Evolutionary conservation across 2,797 vertebrate species (phyloP), one percentile per base, ranked within the genome.

Genomic region (Acridotheres tristis): DNA sequence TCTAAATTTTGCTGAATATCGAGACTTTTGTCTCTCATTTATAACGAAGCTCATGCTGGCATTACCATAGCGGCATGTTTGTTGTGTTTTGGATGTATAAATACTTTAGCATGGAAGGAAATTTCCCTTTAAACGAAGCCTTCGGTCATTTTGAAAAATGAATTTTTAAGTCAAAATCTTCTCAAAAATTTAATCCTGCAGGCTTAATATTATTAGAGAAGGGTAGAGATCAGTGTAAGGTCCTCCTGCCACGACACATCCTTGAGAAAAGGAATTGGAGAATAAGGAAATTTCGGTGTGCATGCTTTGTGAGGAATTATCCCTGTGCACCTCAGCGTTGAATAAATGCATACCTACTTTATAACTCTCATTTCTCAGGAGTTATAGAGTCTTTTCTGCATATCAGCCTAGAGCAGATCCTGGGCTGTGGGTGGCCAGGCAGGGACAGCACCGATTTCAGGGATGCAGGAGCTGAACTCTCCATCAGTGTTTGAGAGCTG

Each of bases 1-100:
- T 36, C 36, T 36, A 36, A 36, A 36, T 36, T 36, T 36, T 36
- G 36, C 36, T 36, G 36, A 36, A 36, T 36, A 36, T 36, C 9
- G 36, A 36, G 36, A 36, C 36, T 36, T 36, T 36, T 36, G 36
- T 36, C 36, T 36, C 36, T 36, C 36, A 36, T 36, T 36, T 36
- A 36, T 36, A 36, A 36, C 36, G 9, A 36, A 36, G 38, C 38
- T 80, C 32, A 3, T 12, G 16, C 25, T 1, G 2, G 21, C 3
- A 0, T 43, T 47, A n/a, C 59, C 62, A 4, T 0, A 40, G 47
- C 2, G 1, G 50, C n/a, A 2, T 61, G 2, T 19, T 57, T 53
- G 51, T 36, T 50, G 61, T 57, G 63, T 10, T n/a, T 10, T 25
- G 72, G 53, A 4, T 51, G 50, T 51, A 51, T 51, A 51, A 51